A percentile compares a stretch with the other conserved stretches of the same genome.
Conservation (phyloP, 23 tunicate species). For the Botrylloides violaceus region DNA sequence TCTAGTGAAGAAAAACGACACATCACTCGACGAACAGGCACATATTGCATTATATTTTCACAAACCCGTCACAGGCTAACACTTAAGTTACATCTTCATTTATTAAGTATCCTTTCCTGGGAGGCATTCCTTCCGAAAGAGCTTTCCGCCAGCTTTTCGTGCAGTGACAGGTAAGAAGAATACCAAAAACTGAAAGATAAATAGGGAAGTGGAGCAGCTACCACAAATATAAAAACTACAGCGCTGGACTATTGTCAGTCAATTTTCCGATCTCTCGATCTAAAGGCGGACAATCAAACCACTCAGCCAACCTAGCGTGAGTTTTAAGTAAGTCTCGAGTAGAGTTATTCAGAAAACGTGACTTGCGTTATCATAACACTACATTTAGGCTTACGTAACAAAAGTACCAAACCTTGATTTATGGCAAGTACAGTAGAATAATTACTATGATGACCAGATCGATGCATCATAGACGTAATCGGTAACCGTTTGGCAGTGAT, state of each 20-base stretch:
- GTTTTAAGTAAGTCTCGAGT: too few species aligned
- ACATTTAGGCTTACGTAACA: too few species aligned
- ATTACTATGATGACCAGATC: slow-evolving; percentile 59
- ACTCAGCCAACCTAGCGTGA: too few species aligned
- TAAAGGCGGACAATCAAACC: neutral
- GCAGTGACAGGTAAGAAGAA: slow-evolving; percentile 31
- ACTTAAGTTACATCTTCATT: slow-evolving; percentile 20
- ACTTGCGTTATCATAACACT: too few species aligned
- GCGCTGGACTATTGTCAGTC: neutral
- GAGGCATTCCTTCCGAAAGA: slow-evolving; percentile 51
- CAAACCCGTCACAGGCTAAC: too few species aligned
- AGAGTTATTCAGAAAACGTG: too few species aligned
- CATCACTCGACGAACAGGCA: too few species aligned
- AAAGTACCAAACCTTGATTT: slow-evolving; percentile 98
- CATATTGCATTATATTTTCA: too few species aligned
- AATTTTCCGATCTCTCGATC: neutral
- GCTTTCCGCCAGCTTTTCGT: slow-evolving; percentile 55
- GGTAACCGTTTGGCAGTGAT: slow-evolving; percentile 47
- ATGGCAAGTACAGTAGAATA: slow-evolving; percentile 82
- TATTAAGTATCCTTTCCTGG: slow-evolving; percentile 68
- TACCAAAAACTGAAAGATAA: slow-evolving; percentile 67
- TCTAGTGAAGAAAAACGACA: too few species aligned
- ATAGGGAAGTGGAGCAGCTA: too few species aligned
- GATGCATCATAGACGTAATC: slow-evolving; percentile 43
- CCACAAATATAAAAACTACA: too few species aligned